These are phyloP conservation scores for Nothura maculosa DNA, from an alignment of 2,797 vertebrate genomes.

Conservation along the genomic window DNA sequence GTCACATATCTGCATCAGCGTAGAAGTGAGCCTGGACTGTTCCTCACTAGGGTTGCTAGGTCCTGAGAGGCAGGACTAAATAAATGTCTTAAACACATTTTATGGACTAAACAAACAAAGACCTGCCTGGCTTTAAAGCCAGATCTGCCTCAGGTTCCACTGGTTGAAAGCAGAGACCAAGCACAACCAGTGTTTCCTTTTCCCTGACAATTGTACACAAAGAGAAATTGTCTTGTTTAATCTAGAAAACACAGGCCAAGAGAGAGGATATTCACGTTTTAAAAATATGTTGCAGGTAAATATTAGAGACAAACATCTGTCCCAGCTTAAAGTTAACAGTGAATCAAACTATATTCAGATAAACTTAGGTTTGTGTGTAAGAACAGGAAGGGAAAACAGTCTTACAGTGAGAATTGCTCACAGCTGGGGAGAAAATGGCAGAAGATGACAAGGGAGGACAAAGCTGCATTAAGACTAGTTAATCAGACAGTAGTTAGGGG, in stretches of 20 bases:
- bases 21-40: not conserved
- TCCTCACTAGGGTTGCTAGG: not conserved
- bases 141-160: not conserved
- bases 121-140: not conserved
- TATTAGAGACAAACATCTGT: not conserved
- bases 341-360: not conserved
- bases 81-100: fast-evolving
- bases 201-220: fast-evolving
- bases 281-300: not conserved
- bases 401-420: not conserved
- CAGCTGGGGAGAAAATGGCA: not conserved
- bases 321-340: conserved; percentile 23
- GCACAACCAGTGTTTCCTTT: not conserved
- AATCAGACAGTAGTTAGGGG: not conserved
- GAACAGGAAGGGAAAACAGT: not conserved
- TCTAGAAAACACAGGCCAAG: not conserved
- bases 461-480: not conserved
- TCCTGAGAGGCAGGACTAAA: not conserved
- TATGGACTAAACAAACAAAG: not conserved
- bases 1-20: not conserved
- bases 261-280: not conserved
- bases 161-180: not conserved
- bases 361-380: not conserved
- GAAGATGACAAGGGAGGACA: not conserved
- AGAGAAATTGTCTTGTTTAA: not conserved